Percentiles rank a stretch among this genome's conserved stretches.
Conservation (phyloP, 2,888 invertebrate genomes). For the Polymixis flavicincta region DNA sequence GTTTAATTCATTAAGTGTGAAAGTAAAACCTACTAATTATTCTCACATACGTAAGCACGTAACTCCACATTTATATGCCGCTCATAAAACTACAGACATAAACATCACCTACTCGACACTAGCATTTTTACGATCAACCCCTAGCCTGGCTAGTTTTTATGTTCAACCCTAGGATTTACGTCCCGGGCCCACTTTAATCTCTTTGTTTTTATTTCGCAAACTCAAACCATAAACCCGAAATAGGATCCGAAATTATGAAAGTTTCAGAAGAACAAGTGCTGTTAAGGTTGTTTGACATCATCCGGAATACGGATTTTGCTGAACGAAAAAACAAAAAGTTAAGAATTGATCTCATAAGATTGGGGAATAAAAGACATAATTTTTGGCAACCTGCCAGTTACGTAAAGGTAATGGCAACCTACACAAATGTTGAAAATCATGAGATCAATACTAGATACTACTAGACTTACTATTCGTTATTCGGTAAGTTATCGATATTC, state of each 20-base stretch:
- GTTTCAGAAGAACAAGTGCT: constrained; percentile 38
- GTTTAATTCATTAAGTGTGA: not conserved
- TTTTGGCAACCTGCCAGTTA: constrained; percentile 18
- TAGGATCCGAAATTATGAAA: constrained; percentile 40
- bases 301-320: constrained; percentile 5
- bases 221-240: constrained; percentile 48
- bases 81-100: constrained; percentile 22
- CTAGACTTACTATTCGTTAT: too few relatives aligned
- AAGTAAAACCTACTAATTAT: not conserved
- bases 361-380: not conserved
- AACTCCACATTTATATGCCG: not conserved
- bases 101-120: constrained; percentile 18
- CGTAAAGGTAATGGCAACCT: not conserved
- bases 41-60: not conserved
- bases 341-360: constrained; percentile 21
- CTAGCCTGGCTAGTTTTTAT: constrained; percentile 27
- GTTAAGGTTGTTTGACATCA: constrained; percentile 28
- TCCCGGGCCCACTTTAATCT: constrained; percentile 28
- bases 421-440: not conserved
- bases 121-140: constrained; percentile 23
- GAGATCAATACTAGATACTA: too few relatives aligned
- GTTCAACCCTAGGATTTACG: constrained; percentile 34
- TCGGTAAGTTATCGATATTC: too few relatives aligned
- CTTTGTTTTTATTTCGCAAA: constrained; percentile 49
- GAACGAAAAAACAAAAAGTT: constrained; percentile 16